Base-by-base conservation (phyloP, 2,113 vertebrate genomes). In the Nannobrachium achirus region DNA sequence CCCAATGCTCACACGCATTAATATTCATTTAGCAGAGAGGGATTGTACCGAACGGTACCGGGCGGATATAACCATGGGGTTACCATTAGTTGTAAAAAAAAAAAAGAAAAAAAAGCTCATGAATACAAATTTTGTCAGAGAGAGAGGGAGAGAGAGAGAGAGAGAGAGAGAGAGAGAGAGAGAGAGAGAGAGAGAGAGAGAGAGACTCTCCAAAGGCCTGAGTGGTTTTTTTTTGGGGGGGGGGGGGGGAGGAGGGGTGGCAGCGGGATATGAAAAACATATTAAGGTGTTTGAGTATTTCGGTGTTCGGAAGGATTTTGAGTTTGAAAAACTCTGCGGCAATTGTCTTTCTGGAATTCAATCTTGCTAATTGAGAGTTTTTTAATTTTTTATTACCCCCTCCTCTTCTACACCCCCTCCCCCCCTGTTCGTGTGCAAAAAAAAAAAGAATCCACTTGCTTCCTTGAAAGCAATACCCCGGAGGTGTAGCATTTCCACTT, bases 1-100 rank as follows among this genome's bases (percentile, higher is more conserved):
- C 87, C 88, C 86, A 78, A 65, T 75, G 84, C 87, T 89, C 86
- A 78, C 80, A 75, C 73, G 82, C 88, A 94, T 94, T 92, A 91
- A 93, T 93, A 92, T 93, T 93, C 70, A 92, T 93, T 92, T 90
- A 87, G 86, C 86, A 87, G 74, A 86, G 87, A 89, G 74, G 63
- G 66, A 87, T 89, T 84, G 87, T n/a, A n/a, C n/a, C n/a, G n/a
- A n/a, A n/a, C 82, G 73, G 70, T 78, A 53, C 70, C 25, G 3
- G 73, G 69, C 78, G n/a, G n/a, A n/a, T n/a, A 88, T 89, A 92
- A 89, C 86, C 86, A 88, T 81, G 71, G 67, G 84, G 80, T 90
- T 91, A 91, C 79, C 78, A 85, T 92, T 90, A 88, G 82, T 86
- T 91, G 74, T 79, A 80, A 87, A n/a, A n/a, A n/a, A n/a, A n/a